Evolutionary conservation across 1,140 invertebrate genomes (phyloP), one percentile per base, ranked within the genome.

Genomic region (Dermatophagoides farinae): DNA sequence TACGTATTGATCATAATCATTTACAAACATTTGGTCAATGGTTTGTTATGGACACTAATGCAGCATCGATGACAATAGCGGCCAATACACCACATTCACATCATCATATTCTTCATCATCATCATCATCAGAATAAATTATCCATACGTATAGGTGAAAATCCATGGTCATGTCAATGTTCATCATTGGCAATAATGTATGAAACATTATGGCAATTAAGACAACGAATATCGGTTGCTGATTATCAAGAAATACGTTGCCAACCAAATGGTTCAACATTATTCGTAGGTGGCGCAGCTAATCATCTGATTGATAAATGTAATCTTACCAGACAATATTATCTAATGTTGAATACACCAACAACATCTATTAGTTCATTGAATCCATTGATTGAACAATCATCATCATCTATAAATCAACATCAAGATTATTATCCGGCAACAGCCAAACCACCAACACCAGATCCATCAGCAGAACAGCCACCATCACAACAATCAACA

Each of bases 1-100:
- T 92, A 11, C 78, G 85, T 12, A 75, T 92, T 40, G 86, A 91
- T 69, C 82, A 84, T 65, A 92, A 92, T 72, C 53, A 44, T 12
- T 44, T 55, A 23, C 14, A 14, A n/a, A 78, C 80, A 43, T 78
- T 92, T 68, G 53, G 53, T 44, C 31, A 12, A 18, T 55, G 53
- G 53, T 55, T 55, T 25, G n/a, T 8, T 31, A 31, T 31, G 1
- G 18, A 14, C 52, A n/a, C 12, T n/a, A n/a, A n/a, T n/a, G n/a
- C 53, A 20, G 14, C 10, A n/a, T 79, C 79, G 41, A 69, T 92
- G 55, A 77, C 82, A 12, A 80, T 80, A 18, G 84, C 86, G 70
- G 79, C 84, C 44, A 80, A 89, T 16, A 2, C 53, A 25, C 12
- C 89, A 85, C 14, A 12, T 44, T 55, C 38, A n/a, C n/a, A 23